These are phyloP conservation scores for Dasyurus viverrinus DNA, from an alignment of 2,113 vertebrate species.

Conservation along the genomic window DNA sequence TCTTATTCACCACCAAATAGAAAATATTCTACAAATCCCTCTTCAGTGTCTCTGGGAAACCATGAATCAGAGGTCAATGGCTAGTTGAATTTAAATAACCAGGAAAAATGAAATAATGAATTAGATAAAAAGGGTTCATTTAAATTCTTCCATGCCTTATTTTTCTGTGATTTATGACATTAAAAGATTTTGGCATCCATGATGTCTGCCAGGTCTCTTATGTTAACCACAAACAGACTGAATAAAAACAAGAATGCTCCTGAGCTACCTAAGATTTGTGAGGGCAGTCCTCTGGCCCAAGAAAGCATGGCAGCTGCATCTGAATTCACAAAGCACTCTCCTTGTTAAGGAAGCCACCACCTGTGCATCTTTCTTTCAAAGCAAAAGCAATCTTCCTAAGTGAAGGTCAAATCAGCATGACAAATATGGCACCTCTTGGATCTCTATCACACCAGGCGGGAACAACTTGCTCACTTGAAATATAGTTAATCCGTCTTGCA, in stretches of 20 bases:
- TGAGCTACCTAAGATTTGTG: slow-evolving; percentile 37
- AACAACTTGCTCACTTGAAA: slow-evolving; percentile 75
- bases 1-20: slow-evolving; percentile 63
- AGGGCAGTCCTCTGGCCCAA: slow-evolving; percentile 4
- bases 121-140: slow-evolving; percentile 71
- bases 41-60: slow-evolving; percentile 69
- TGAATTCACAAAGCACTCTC: slow-evolving; percentile 42
- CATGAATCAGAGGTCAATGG: slow-evolving; percentile 49
- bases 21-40: slow-evolving; percentile 58
- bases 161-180: slow-evolving; percentile 56
- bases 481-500: slow-evolving; percentile 75
- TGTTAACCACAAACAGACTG: slow-evolving; percentile 25
- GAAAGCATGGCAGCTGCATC: not conserved
- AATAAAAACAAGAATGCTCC: not conserved
- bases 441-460: slow-evolving; percentile 74
- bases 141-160: slow-evolving; percentile 61
- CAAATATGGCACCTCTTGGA: slow-evolving; percentile 72
- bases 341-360: slow-evolving; percentile 34
- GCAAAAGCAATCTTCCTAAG: slow-evolving; percentile 66
- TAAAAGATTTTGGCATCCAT: slow-evolving; percentile 63
- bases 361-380: slow-evolving; percentile 39
- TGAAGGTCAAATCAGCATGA: slow-evolving; percentile 79
- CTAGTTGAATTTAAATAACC: slow-evolving; percentile 69
- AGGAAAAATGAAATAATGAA: slow-evolving; percentile 69
- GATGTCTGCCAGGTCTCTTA: not conserved